Evolutionary conservation across 1,140 invertebrate species (phyloP).

Genomic region (Triops cancriformis): DNA sequence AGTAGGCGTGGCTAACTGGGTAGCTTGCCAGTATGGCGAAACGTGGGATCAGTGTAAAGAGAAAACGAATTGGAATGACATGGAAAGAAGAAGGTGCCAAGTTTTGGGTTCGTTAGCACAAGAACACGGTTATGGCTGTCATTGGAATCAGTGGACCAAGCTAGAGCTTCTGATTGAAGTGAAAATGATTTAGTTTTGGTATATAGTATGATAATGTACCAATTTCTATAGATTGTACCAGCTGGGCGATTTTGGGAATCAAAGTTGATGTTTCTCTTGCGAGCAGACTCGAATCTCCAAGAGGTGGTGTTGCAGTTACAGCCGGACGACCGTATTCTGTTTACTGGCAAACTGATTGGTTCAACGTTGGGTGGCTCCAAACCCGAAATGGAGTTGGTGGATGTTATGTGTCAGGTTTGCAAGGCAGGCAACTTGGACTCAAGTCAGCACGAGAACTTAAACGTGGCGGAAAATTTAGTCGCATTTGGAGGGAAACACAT

Average conservation of each 20-base stretch:
- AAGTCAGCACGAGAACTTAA: background rate
- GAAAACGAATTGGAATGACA: background rate
- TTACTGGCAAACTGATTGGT: background rate
- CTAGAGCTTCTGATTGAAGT: background rate
- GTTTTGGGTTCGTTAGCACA: background rate
- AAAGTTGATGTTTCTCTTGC: background rate
- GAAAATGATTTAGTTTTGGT: background rate
- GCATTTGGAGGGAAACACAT: background rate
- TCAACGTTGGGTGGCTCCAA: background rate
- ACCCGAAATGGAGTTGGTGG: constrained; percentile 2
- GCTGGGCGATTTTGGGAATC: background rate
- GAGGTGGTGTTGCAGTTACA: background rate
- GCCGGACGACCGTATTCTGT: background rate
- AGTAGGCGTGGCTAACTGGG: background rate
- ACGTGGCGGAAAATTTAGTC: background rate
- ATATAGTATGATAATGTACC: too few relatives aligned
- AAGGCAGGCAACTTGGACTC: background rate
- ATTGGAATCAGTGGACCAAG: constrained; percentile 6
- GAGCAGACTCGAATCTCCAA: background rate
- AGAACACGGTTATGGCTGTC: constrained; percentile 2
- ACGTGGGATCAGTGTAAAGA: constrained; percentile 3
- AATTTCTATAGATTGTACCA: background rate
- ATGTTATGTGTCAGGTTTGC: constrained; percentile 10
- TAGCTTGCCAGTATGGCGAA: constrained; percentile 7
- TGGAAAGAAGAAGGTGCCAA: background rate